A percentile compares a stretch with the other conserved stretches of the same genome.
These are phyloP conservation scores for Rhinolophus sinicus DNA, from an alignment of 2,113 vertebrate genomes.

Conservation along the genomic window DNA sequence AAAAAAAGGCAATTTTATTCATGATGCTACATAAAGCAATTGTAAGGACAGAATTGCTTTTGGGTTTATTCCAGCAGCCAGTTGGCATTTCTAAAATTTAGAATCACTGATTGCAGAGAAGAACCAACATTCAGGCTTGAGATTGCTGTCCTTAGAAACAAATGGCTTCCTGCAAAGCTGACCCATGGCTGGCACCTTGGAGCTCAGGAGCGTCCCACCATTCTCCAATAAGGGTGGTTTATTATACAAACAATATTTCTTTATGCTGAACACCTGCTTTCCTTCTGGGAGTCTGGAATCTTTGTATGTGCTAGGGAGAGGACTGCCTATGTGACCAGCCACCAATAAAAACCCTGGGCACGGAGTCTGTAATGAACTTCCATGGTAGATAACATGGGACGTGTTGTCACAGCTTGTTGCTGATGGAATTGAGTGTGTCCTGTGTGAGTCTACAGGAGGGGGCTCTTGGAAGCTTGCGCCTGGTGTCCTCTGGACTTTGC, in stretches of 20 bases:
- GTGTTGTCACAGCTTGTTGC: too few relatives aligned
- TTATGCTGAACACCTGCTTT: not conserved
- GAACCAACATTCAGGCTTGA: not conserved
- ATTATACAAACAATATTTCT: too few relatives aligned
- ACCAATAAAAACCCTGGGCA: not conserved
- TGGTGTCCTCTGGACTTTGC: not conserved
- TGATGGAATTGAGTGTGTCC: not conserved
- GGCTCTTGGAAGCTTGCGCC: not conserved
- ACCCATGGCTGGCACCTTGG: not conserved
- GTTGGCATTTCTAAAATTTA: not conserved
- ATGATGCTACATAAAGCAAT: not conserved
- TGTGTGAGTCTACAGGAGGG: not conserved
- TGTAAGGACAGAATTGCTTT: not conserved
- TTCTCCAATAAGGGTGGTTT: not conserved
- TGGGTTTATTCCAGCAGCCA: not conserved
- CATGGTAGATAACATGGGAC: not conserved
- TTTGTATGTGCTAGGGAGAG: not conserved
- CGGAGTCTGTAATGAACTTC: not conserved
- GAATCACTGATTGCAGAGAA: not conserved
- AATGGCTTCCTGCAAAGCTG: not conserved
- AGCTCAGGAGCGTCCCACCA: not conserved
- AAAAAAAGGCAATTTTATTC: not conserved
- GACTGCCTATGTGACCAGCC: not conserved
- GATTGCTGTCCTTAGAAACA: not conserved
- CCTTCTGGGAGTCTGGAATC: not conserved